These are phyloP conservation scores for Danaus plexippus DNA, from an alignment of 1,140 invertebrate genomes.

Conservation along the genomic window DNA sequence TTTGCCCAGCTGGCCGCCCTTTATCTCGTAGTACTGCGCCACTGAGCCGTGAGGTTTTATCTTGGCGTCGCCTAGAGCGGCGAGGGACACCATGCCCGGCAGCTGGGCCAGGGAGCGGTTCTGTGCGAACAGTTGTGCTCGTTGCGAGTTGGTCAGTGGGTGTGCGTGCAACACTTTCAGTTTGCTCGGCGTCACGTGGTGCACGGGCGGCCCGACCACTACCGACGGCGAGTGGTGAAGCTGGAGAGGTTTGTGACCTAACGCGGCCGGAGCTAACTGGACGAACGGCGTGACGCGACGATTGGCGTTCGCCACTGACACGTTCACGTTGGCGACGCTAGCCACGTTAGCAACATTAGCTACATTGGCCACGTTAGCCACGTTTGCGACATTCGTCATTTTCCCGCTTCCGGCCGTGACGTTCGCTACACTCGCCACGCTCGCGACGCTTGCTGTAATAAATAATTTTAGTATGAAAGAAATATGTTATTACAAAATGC, in stretches of 20 bases:
- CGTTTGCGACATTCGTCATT: constrained; percentile 17
- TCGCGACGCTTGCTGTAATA: constrained; percentile 19
- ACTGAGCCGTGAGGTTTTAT: constrained; percentile 49
- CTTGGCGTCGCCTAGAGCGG: constrained; percentile 43
- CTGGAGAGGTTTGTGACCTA: constrained; percentile 35
- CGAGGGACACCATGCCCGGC: constrained; percentile 48
- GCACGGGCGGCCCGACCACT: constrained; percentile 38
- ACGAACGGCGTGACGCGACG: constrained; percentile 37
- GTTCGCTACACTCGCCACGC: constrained; percentile 17
- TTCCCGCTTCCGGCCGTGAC: constrained; percentile 17
- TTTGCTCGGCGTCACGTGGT: constrained; percentile 46
- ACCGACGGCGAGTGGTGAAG: constrained; percentile 31
- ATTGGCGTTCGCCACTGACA: constrained; percentile 6
- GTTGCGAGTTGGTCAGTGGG: constrained; percentile 44
- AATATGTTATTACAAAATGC: constrained; percentile 9
- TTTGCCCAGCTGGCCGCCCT: constrained; percentile 44
- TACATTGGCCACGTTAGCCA: constrained; percentile 17
- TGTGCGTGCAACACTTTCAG: constrained; percentile 58
- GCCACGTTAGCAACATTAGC: constrained; percentile 16
- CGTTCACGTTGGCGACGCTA: constrained; percentile 17
- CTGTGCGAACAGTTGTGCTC: constrained; percentile 44
- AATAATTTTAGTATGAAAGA: constrained; percentile 22
- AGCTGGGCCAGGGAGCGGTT: constrained; percentile 37
- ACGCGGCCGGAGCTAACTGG: constrained; percentile 33
- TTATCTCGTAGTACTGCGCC: constrained; percentile 58